Evolutionary conservation across 2,888 invertebrate species (phyloP).

Genomic region (Lepetodrilus schrolli): DNA sequence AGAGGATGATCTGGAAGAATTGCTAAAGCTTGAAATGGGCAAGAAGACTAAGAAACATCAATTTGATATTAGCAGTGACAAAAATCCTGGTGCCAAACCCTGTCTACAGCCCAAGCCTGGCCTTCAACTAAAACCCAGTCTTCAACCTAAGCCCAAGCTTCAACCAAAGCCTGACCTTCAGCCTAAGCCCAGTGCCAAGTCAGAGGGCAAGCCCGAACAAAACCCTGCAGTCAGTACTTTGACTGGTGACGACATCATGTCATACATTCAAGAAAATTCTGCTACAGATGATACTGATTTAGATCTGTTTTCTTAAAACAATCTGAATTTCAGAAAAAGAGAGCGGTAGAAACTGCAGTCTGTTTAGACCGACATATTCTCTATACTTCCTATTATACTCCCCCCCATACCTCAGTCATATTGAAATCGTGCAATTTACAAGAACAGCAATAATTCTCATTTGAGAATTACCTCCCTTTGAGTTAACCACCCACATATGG

Average conservation of each 20-base stretch:
- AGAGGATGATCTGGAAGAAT: slow-evolving; percentile 56
- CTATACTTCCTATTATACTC: too few species aligned
- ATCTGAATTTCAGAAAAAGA: too few species aligned
- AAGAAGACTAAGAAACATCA: slow-evolving; percentile 17
- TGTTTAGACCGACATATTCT: too few species aligned
- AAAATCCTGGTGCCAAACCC: not conserved
- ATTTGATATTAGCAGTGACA: not conserved
- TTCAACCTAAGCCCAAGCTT: slow-evolving; percentile 8
- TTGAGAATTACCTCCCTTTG: too few species aligned
- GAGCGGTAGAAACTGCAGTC: too few species aligned
- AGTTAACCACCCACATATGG: too few species aligned
- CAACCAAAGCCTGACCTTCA: slow-evolving; percentile 40
- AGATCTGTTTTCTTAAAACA: slow-evolving; percentile 61
- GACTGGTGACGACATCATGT: slow-evolving; percentile 56
- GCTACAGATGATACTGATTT: slow-evolving; percentile 46
- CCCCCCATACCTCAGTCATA: too few species aligned
- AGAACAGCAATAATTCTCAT: too few species aligned
- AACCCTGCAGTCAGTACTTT: slow-evolving; percentile 25
- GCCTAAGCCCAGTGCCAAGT: slow-evolving; percentile 32
- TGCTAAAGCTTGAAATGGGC: slow-evolving; percentile 35
- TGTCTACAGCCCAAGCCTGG: not conserved
- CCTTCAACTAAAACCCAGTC: slow-evolving; percentile 25
- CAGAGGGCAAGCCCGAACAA: not conserved
- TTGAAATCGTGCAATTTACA: too few species aligned
- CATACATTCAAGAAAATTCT: slow-evolving; percentile 58